Conservation (phyloP, 2,888 invertebrate genomes). For the Timema podura region DNA sequence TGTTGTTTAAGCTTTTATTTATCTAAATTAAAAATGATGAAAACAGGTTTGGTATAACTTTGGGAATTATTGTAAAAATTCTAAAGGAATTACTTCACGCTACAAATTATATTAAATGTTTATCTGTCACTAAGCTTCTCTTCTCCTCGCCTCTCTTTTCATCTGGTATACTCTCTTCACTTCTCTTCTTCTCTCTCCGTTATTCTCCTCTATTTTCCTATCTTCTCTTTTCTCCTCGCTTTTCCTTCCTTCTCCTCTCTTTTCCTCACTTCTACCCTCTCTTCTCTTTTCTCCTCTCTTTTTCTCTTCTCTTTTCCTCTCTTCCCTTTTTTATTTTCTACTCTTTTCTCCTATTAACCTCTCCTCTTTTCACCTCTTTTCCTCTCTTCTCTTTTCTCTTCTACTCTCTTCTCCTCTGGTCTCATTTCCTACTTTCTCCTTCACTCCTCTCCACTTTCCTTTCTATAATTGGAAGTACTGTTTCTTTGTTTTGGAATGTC, state of each 20-base stretch:
- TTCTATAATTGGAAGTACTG: not conserved
- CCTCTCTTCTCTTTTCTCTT: constrained; percentile 1
- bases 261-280: not conserved
- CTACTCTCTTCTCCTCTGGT: not conserved
- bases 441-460: not conserved
- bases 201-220: too few relatives aligned
- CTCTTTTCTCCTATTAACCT: not conserved
- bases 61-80: too few relatives aligned
- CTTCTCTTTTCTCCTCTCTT: not conserved
- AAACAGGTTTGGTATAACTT: too few relatives aligned
- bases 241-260: not conserved
- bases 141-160: too few relatives aligned
- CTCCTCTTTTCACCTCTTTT: not conserved
- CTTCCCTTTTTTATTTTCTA: not conserved
- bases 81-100: too few relatives aligned
- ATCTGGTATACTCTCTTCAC: too few relatives aligned
- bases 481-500: too few relatives aligned
- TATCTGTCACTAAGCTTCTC: too few relatives aligned
- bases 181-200: too few relatives aligned
- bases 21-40: too few relatives aligned
- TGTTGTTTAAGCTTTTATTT: too few relatives aligned
- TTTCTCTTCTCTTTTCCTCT: constrained; percentile 1
- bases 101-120: too few relatives aligned
- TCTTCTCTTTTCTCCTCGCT: not conserved
- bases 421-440: not conserved